phyloP scores from a whole-genome alignment of 2,113 vertebrate genomes.

The Gymnorhina tibicen region DNA sequence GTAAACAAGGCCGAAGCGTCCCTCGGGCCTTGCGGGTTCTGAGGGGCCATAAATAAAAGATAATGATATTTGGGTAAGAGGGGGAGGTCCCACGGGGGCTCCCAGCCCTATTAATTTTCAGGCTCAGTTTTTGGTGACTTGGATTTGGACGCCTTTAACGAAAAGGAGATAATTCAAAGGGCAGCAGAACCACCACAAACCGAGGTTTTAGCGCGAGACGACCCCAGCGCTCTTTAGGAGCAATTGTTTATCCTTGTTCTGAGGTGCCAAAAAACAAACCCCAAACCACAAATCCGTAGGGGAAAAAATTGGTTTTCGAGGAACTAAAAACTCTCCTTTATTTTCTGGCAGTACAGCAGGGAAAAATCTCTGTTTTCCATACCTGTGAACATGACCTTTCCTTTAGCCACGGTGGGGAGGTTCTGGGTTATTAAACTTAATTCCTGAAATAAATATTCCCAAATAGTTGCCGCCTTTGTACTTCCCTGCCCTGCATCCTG shows the following conservation, averaged over 20 bases:
- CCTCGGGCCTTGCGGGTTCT: neutral
- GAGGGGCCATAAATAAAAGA: constrained; percentile 48
- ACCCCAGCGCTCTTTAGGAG: neutral
- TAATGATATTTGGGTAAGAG: constrained; percentile 54
- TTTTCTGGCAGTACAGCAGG: neutral
- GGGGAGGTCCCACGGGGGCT: neutral
- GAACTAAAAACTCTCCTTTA: neutral
- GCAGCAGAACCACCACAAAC: accelerated
- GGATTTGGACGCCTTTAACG: neutral
- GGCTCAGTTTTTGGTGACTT: neutral
- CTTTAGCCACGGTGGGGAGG: neutral
- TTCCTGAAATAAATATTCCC: neutral
- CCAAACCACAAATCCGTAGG: neutral
- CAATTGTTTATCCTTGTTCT: neutral
- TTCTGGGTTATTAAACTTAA: neutral
- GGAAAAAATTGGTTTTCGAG: neutral
- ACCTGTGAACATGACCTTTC: neutral
- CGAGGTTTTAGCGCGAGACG: neutral
- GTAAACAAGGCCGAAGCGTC: constrained; percentile 14
- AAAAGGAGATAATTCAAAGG: neutral
- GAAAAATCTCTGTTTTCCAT: neutral
- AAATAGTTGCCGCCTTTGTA: neutral
- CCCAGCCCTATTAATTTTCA: neutral
- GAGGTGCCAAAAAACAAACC: neutral
- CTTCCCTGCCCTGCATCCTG: neutral